Evolutionary conservation across 1,140 invertebrate genomes (phyloP).

Genomic region (Nilaparvata lugens): DNA sequence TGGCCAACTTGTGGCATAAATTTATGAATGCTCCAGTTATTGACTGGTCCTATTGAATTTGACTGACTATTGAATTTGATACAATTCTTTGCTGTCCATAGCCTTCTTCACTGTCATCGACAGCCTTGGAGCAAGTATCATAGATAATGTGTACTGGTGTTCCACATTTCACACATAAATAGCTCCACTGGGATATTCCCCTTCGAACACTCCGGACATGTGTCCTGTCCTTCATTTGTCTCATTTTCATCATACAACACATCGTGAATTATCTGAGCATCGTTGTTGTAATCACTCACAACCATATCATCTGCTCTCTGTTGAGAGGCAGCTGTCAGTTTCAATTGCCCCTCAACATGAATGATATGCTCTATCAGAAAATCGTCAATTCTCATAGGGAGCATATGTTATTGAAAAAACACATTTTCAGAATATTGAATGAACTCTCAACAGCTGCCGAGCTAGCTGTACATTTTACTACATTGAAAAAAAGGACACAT

Average conservation of each 20-base stretch:
- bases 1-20: too few species aligned
- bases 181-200: conserved; percentile 7
- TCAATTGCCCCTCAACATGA: not conserved
- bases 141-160: not conserved
- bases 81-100: not conserved
- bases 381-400: conserved; percentile 5
- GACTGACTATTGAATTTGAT: too few species aligned
- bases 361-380: not conserved
- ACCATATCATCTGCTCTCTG: not conserved
- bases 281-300: too few species aligned
- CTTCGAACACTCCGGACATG: not conserved
- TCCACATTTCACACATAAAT: not conserved
- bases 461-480: not conserved
- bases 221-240: too few species aligned
- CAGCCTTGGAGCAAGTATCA: not conserved
- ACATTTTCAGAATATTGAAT: conserved; percentile 13
- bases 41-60: too few species aligned
- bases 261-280: too few species aligned
- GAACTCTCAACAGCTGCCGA: conserved; percentile 8
- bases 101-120: not conserved
- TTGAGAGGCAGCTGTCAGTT: not conserved
- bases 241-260: too few species aligned
- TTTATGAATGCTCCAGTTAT: too few species aligned
- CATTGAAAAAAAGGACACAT: conserved; percentile 3
- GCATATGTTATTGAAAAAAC: not conserved